phyloP scores from a whole-genome alignment of 2,888 invertebrate species.

The Galerucella pusilla region DNA sequence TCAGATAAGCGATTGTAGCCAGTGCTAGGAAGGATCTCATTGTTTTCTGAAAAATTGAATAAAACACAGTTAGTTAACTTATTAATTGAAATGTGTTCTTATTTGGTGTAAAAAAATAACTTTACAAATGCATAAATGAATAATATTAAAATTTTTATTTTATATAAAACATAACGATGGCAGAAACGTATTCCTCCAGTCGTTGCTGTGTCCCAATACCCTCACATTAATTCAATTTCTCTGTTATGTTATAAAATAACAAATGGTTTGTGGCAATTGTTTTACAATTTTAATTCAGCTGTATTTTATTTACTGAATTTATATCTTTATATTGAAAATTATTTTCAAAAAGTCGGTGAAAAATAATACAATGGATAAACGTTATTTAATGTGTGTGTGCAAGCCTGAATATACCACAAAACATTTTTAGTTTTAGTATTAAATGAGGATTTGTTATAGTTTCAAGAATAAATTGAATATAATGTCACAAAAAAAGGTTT shows the following conservation, averaged over 20 bases:
- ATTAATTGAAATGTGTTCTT: too few species aligned
- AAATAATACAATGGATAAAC: neutral
- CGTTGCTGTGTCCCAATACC: neutral
- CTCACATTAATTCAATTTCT: neutral
- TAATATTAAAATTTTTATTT: too few species aligned
- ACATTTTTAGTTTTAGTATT: neutral
- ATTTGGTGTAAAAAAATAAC: too few species aligned
- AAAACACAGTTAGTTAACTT: neutral
- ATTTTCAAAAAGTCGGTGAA: neutral
- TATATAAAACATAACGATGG: neutral
- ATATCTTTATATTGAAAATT: neutral
- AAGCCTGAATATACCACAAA: neutral
- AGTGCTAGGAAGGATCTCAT: slow-evolving; percentile 41
- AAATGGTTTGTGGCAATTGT: neutral
- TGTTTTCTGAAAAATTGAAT: slow-evolving; percentile 33
- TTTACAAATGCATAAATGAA: neutral
- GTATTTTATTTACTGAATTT: neutral
- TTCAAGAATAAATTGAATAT: neutral
- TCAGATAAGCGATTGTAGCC: slow-evolving; percentile 34
- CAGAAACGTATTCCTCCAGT: neutral
- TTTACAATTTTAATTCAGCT: neutral
- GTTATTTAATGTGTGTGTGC: neutral
- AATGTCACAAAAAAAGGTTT: too few species aligned
- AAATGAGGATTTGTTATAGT: neutral
- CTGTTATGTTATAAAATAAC: neutral